These are phyloP conservation scores for Hypomesus transpacificus DNA, from an alignment of 2,113 vertebrate genomes.

Conservation along the genomic window DNA sequence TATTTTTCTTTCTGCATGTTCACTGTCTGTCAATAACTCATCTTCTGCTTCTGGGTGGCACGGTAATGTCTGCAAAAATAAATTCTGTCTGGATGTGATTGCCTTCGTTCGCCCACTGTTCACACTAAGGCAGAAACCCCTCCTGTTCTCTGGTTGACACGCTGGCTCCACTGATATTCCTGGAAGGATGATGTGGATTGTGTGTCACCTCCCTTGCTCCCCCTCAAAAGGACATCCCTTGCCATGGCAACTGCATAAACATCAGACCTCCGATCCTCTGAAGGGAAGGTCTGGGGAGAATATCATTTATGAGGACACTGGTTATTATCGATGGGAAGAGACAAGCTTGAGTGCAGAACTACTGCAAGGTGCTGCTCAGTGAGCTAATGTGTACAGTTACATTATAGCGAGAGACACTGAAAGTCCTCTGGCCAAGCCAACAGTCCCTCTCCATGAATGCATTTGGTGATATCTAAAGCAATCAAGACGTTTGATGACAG, in stretches of 20 bases:
- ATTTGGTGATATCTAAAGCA: slow-evolving; percentile 1
- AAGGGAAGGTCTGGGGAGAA: slow-evolving; percentile 36
- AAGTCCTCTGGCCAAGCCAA: slow-evolving; percentile 1
- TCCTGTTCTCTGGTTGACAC: slow-evolving; percentile 26
- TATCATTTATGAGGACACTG: slow-evolving; percentile 29
- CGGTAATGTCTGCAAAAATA: slow-evolving; percentile 43
- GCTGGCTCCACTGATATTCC: slow-evolving; percentile 24
- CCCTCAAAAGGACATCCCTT: slow-evolving; percentile 54
- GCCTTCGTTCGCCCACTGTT: slow-evolving; percentile 31
- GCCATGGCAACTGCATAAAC: slow-evolving; percentile 71
- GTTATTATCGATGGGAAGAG: slow-evolving; percentile 43
- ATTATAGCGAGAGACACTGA: slow-evolving; percentile 14
- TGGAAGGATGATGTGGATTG: slow-evolving; percentile 48
- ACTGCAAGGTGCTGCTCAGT: slow-evolving; percentile 6
- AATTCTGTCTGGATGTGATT: slow-evolving; percentile 31
- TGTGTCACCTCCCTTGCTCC: slow-evolving; percentile 57
- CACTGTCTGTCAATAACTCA: slow-evolving; percentile 41
- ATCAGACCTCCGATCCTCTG: slow-evolving; percentile 46
- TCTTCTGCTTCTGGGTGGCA: slow-evolving; percentile 45
- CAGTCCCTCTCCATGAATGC: not conserved
- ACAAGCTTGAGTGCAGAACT: slow-evolving; percentile 12
- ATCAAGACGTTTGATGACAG: not conserved
- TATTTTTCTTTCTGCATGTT: slow-evolving; percentile 57
- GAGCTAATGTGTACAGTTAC: not conserved
- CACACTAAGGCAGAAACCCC: slow-evolving; percentile 23